Evolutionary conservation across 2,888 invertebrate genomes (phyloP).

Genomic region (Apeira syringaria): DNA sequence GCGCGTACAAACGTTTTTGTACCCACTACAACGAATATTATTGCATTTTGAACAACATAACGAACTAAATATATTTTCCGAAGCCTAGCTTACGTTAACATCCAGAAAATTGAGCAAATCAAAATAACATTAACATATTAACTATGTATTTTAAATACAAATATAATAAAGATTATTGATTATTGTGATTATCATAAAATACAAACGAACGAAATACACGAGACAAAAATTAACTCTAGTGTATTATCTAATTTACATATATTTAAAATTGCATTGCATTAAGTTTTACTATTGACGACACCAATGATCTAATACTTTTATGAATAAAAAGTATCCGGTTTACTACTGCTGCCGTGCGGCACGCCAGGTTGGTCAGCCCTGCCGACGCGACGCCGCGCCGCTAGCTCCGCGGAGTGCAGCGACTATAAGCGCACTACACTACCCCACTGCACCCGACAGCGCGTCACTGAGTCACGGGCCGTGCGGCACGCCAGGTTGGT

Average conservation of each 20-base stretch:
- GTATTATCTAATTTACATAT: constrained; percentile 50
- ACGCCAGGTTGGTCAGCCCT: no score
- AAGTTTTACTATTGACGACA: constrained; percentile 68
- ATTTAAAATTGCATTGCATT: constrained; percentile 72
- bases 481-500: constrained; percentile 64
- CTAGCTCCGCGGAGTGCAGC: no score
- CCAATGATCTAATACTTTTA: constrained; percentile 58
- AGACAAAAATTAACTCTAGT: constrained; percentile 57
- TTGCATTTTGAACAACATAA: constrained; percentile 51
- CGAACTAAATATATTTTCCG: constrained; percentile 57
- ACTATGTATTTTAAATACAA: constrained; percentile 65
- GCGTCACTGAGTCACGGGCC: constrained; percentile 24
- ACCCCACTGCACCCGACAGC: constrained; percentile 3
- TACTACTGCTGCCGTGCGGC: constrained; percentile 47
- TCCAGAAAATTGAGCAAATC: constrained; percentile 81
- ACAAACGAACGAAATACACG: constrained; percentile 60
- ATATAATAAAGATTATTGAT: constrained; percentile 65
- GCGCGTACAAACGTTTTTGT: constrained; percentile 26
- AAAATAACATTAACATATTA: constrained; percentile 76
- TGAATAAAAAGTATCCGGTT: constrained; percentile 51
- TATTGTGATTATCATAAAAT: constrained; percentile 55
- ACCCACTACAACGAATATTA: constrained; percentile 38
- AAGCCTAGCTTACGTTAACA: constrained; percentile 72
- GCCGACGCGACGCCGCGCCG: no score
- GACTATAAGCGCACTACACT: constrained; percentile 22